Base-by-base conservation (phyloP, 1,140 invertebrate species). In the Drosophila funebris region DNA sequence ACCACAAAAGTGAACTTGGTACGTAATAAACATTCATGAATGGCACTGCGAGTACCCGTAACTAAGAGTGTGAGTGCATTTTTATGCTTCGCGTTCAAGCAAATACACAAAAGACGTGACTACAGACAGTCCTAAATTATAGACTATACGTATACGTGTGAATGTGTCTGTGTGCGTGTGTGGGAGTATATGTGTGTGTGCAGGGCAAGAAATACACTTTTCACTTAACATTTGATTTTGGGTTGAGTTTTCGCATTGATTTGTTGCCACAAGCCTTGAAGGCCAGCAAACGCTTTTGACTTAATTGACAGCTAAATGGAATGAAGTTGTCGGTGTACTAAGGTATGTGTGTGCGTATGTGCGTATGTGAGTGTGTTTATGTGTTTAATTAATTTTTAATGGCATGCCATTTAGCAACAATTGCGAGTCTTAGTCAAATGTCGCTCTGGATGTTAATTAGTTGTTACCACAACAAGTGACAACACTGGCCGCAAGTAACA, bases 311-410 rank as follows among this genome's bases (percentile, higher is more conserved):
- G 33, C 16, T 33, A 56, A 64, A 70, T 63, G 27, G 29, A 27
- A 33, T 53, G 9, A 57, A 37, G 29, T 16, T 18, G 14, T 20
- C 43, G 14, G 36, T 24, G 13, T 7, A 7, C 3, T 5, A 14
- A 11, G 50, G 27, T 60, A 44, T 54, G 18, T 41, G 43, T 75
- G 16, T 60, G 37, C 44, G 29, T 67, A 33, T 43, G 36, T 70
- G 37, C 48, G 39, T 50, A 46, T 62, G 13, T 36, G 50, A 18
- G 22, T 16, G 48, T 13, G 43, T 64, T 36, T 60, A 52, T 60
- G 37, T 54, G 36, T 37, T 73, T 73, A 61, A 80, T 85, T 74
- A 80, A 84, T 76, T 74, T 85, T 85, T 67, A 84, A 77, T 77
- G 69, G 46, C 63, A 50, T 72, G 48, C 52, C 79, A 78, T 83